These are phyloP conservation scores for Aplodontia rufa DNA, from an alignment of 2,113 vertebrate species.

Conservation along the genomic window DNA sequence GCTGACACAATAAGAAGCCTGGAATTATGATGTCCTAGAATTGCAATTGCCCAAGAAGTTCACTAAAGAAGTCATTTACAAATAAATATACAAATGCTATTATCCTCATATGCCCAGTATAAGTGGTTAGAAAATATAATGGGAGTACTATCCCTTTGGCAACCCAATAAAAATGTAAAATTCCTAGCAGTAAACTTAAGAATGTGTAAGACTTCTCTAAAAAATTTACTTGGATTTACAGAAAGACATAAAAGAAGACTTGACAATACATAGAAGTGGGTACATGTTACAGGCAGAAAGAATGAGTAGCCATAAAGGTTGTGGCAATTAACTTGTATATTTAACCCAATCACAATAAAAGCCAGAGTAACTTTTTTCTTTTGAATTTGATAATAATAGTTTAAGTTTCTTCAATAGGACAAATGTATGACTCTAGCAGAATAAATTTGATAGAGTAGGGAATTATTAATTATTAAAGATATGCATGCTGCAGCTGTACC, in stretches of 20 bases:
- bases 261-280: not conserved
- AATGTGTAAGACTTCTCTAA: not conserved
- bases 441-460: not conserved
- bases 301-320: not conserved
- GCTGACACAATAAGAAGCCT: not conserved
- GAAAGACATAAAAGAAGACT: not conserved
- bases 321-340: not conserved
- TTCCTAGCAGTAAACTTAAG: conserved; percentile 31
- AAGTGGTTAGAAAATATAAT: conserved; percentile 23
- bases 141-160: conserved; percentile 9
- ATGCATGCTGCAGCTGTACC: not conserved
- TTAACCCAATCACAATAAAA: not conserved
- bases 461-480: not conserved
- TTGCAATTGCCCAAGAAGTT: not conserved
- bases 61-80: not conserved
- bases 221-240: conserved; percentile 37
- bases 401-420: not conserved
- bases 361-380: not conserved
- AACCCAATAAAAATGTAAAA: conserved; percentile 54
- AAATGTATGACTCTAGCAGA: not conserved
- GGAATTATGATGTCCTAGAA: not conserved
- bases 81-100: conserved; percentile 12
- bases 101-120: not conserved
- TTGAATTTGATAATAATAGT: conserved; percentile 12
- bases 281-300: not conserved